Base-by-base conservation (phyloP, 2,113 vertebrate species). In the Platichthys flesus region DNA sequence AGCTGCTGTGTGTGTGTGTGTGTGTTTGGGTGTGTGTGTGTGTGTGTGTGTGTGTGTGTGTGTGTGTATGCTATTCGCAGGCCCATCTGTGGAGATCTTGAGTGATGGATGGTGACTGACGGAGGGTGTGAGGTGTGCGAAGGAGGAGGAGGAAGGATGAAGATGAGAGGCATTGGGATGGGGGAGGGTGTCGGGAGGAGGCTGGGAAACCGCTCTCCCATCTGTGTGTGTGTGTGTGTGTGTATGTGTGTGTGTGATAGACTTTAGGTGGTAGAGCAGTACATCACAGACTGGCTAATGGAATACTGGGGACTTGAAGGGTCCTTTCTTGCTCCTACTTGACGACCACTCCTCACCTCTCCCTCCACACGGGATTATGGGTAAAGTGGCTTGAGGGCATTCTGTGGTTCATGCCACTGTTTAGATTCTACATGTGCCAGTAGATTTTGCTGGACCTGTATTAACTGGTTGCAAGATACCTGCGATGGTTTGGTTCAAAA, bases 241-340 rank as follows among this genome's bases (percentile, higher is more conserved):
- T 66, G 71, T 65, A 67, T 69, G 45, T 35, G 66, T 47, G 61
- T 76, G 73, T 75, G 69, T 65, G 67, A 66, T 71, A 64, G 71
- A 7, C 61, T 65, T 18, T 1, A 63, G 37, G 56, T 71, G 56
- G 79, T 66, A n/a, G 72, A 69, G 86, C 88, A 85, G 75, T 91
- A 89, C 85, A 93, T 93, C 91, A 93, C 84, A 63, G 71, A 66
- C 57, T 4, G 52, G 84, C 85, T 92, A 93, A 93, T 91, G 89
- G 91, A 92, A 93, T 87, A 82, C 75, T 28, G 67, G 56, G 58
- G 80, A 84, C 72, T 85, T 92, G 90, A 93, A 90, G 89, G 88
- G 82, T 92, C 87, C 78, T 82, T 75, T 79, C 64, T 42, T n/a
- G 60, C 71, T 55, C 62, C 79, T 67, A 72, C 73, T 84, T 49